Evolutionary conservation across 2,888 invertebrate species (phyloP), one percentile per base, ranked within the genome.

Genomic region (Abrostola triplasia): DNA sequence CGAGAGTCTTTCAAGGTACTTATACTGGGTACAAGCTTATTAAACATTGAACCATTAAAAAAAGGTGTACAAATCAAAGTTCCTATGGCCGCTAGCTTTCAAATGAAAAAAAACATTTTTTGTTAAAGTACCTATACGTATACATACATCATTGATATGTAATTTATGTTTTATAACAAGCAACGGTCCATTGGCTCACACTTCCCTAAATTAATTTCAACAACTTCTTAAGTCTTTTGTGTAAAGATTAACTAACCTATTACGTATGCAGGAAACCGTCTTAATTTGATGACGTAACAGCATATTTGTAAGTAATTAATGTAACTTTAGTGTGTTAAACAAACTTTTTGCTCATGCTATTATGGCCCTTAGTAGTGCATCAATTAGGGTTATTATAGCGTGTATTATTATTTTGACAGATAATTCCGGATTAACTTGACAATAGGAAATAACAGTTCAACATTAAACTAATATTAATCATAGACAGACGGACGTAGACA

Each of bases 201-300:
- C 24, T 24, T 24, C 24, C 24, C 24, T 24, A 24, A 24, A 24
- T 24, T 4, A 24, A 24, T 24, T 24, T 24, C 1, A 2, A 24
- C 4, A 40, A 40, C 9, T 7, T 42, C 7, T 64, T 37, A 55
- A 59, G 41, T 41, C 47, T 70, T 58, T 59, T 37, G 13, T 36
- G 54, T 50, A 40, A 12, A 51, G 6, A 7, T 56, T 36, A 42
- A 51, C 47, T 36, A 42, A 51, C 47, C 36, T 44, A 47, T 72
- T 77, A 66, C 65, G 65, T 74, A 48, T 59, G 60, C 75, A 76
- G 76, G 75, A 76, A 77, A 63, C 60, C 56, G 47, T 63, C 44
- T 50, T 36, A 41, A 47, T 24, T 9, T 36, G 24, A 5, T 77
- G 75, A 69, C 72, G 69, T 62, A 63, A 74, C 54, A 36, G 13